Conservation (phyloP, 2,113 vertebrate genomes). For the Zingel zingel region DNA sequence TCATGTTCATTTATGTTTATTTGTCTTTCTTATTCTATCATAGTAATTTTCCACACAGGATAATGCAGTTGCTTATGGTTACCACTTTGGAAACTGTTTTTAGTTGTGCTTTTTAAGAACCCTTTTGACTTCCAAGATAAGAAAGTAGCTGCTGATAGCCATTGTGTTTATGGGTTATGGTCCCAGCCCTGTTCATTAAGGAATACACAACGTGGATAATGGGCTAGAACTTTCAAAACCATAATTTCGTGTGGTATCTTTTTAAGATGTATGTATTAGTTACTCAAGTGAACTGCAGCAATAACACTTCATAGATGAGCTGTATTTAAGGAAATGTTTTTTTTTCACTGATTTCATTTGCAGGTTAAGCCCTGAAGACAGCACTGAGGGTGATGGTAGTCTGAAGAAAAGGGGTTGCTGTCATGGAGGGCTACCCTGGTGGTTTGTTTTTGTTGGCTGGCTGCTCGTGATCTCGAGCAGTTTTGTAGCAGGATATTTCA, state of each 20-base stretch:
- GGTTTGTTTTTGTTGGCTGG: constrained; percentile 92
- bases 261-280: neutral
- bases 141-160: neutral
- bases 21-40: neutral
- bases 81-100: neutral
- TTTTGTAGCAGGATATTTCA: constrained; percentile 88
- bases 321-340: neutral
- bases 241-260: neutral
- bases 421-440: constrained; percentile 89
- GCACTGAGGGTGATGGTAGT: neutral
- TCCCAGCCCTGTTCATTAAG: neutral
- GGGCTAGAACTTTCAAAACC: neutral
- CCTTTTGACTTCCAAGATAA: neutral
- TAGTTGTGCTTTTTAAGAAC: neutral
- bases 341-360: neutral
- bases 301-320: neutral
- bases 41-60: neutral
- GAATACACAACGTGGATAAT: neutral
- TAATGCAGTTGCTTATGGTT: neutral
- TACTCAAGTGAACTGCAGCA: neutral
- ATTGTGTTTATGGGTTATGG: neutral
- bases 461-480: constrained; percentile 88
- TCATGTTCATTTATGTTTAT: neutral
- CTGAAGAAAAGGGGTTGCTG: constrained; percentile 65
- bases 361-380: constrained; percentile 50